Percentiles rank a stretch among this genome's conserved stretches.
Conservation (phyloP, 2,888 invertebrate species). For the Drosophila histrio region DNA sequence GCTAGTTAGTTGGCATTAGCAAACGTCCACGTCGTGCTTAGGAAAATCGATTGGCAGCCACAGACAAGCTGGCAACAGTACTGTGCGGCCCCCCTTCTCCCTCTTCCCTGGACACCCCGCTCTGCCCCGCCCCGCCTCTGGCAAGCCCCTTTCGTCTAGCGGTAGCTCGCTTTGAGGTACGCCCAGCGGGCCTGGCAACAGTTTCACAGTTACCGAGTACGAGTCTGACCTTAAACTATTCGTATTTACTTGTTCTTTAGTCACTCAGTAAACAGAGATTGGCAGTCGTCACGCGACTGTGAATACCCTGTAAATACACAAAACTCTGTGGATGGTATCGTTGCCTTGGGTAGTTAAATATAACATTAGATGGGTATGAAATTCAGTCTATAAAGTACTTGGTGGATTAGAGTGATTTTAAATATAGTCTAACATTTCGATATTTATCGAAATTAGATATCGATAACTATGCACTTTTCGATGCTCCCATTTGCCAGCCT, state of each 20-base stretch:
- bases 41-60: conserved; percentile 57
- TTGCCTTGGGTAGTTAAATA: no score
- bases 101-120: not conserved
- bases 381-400: no score
- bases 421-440: no score
- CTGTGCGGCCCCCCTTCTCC: not conserved
- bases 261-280: conserved; percentile 46
- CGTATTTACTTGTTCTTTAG: conserved; percentile 43
- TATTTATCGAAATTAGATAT: not conserved
- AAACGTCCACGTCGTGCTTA: conserved; percentile 46
- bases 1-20: conserved; percentile 58
- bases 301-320: conserved; percentile 29
- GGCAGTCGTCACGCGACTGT: conserved; percentile 50
- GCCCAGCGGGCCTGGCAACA: conserved; percentile 46
- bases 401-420: no score
- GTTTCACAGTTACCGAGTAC: conserved; percentile 51
- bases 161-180: conserved; percentile 15
- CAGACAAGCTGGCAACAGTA: conserved; percentile 67
- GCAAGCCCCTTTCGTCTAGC: not conserved
- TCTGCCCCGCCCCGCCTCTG: not conserved
- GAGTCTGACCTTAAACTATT: conserved; percentile 57
- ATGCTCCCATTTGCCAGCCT: no score
- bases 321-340: not conserved
- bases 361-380: no score
- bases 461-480: no score